These are phyloP conservation scores for Rhizoglyphus robini DNA, from an alignment of 1,140 invertebrate genomes.

Conservation along the genomic window DNA sequence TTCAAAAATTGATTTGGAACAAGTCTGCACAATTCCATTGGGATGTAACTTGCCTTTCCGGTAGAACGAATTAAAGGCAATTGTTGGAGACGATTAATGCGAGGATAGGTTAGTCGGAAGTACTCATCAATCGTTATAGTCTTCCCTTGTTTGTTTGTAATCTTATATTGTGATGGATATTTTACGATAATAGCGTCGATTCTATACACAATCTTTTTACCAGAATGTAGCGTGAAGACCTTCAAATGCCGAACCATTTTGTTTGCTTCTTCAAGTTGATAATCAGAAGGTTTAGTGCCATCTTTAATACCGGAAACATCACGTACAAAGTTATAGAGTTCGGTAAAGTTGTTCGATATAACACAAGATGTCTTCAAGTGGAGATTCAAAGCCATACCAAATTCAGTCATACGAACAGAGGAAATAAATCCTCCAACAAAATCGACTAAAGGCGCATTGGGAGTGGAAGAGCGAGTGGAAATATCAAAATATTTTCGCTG, in stretches of 20 bases:
- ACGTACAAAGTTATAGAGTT: neutral
- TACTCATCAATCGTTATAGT: neutral
- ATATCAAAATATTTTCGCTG: constrained; percentile 9
- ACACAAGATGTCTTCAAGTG: constrained; percentile 12
- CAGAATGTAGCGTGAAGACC: neutral
- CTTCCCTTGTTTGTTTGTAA: neutral
- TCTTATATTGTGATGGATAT: neutral
- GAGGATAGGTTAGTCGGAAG: neutral
- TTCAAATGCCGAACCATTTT: constrained; percentile 2
- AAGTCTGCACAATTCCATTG: constrained; percentile 19
- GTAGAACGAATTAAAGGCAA: neutral
- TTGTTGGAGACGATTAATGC: neutral
- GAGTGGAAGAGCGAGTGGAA: neutral
- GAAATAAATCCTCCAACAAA: constrained; percentile 5
- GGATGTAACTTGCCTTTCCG: neutral
- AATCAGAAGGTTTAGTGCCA: neutral
- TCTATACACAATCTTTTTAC: neutral
- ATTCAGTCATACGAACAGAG: constrained; percentile 7
- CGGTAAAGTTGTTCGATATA: constrained; percentile 1
- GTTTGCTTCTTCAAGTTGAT: neutral
- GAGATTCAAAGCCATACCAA: constrained; percentile 9
- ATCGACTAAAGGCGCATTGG: neutral
- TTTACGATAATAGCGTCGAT: neutral
- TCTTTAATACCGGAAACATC: neutral
- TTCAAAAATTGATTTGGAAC: constrained; percentile 2